phyloP scores from a whole-genome alignment of 2,113 vertebrate species.

The Numenius arquata region DNA sequence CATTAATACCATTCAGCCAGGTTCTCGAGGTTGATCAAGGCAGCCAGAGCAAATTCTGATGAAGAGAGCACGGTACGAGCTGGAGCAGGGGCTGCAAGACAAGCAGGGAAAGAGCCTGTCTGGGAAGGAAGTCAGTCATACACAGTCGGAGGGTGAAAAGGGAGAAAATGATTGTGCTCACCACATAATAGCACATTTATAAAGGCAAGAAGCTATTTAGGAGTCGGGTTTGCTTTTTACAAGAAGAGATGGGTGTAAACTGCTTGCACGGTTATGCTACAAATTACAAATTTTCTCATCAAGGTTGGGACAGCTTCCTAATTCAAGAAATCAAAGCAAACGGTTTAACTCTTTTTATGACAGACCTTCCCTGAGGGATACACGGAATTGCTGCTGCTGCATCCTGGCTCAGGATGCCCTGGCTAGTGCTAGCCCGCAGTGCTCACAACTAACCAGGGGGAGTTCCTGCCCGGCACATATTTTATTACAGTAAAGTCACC shows the following conservation, averaged over 20 bases:
- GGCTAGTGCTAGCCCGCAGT: fast-evolving
- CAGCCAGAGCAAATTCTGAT: background rate
- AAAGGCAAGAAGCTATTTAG: background rate
- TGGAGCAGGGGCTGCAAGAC: background rate
- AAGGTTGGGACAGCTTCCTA: background rate
- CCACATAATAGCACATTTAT: background rate
- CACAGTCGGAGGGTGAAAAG: background rate
- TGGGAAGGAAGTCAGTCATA: background rate
- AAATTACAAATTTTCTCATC: background rate
- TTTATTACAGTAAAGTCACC: background rate
- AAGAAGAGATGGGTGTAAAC: background rate
- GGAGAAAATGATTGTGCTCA: background rate
- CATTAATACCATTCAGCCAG: background rate
- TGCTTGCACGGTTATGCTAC: background rate
- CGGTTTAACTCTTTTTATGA: background rate
- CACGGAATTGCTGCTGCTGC: background rate
- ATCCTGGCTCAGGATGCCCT: background rate
- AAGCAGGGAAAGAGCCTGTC: background rate
- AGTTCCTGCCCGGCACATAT: background rate
- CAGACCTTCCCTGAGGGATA: background rate
- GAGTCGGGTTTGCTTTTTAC: background rate
- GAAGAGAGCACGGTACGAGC: fast-evolving
- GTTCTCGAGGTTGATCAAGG: background rate
- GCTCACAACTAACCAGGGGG: too few species aligned
- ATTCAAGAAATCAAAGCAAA: background rate